phyloP scores from a whole-genome alignment of 92 coral and sea anemone genomes.

The Zoanthus sansibaricus region DNA sequence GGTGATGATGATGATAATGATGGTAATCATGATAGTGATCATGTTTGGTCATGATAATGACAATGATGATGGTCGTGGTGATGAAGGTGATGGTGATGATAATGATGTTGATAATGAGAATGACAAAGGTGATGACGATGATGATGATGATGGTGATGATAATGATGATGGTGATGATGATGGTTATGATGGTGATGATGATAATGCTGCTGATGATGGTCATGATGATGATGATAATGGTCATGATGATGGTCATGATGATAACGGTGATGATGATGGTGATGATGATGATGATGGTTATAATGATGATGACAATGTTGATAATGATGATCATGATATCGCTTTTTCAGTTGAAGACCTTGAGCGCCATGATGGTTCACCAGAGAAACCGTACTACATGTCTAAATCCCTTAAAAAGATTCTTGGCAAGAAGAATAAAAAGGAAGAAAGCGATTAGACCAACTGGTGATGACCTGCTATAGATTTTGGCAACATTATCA shows the following conservation, averaged over 20 bases:
- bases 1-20: too few relatives aligned
- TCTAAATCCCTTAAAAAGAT: slow-evolving; percentile 84
- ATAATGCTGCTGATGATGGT: neutral
- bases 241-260: neutral
- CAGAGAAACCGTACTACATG: slow-evolving; percentile 97
- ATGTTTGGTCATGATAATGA: neutral
- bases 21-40: too few relatives aligned
- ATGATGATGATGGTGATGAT: neutral
- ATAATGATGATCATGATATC: neutral
- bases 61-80: neutral
- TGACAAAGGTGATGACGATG: neutral
- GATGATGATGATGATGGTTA: neutral
- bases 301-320: neutral
- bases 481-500: too few relatives aligned
- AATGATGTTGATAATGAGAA: neutral
- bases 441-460: slow-evolving; percentile 69
- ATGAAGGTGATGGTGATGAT: neutral
- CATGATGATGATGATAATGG: neutral
- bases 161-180: neutral
- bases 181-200: neutral
- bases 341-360: slow-evolving; percentile 87
- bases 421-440: slow-evolving; percentile 91
- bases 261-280: neutral
- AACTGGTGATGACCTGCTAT: neutral
- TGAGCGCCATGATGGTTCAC: slow-evolving; percentile 96